Conservation (phyloP, 2,888 invertebrate genomes). For the Buathra laborator region DNA sequence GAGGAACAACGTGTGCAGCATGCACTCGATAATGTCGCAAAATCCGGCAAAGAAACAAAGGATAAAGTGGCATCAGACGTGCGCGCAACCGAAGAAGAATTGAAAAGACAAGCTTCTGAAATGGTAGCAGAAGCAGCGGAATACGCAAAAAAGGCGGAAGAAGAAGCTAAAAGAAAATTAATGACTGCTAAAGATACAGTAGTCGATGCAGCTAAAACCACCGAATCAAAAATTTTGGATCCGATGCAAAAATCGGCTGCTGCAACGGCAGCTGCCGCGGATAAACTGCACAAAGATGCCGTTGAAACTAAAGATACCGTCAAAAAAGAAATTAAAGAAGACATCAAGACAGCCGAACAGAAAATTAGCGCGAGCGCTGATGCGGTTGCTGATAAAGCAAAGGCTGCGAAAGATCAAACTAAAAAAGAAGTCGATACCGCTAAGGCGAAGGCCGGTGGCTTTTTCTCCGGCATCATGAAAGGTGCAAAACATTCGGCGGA, state of each 20-base stretch:
- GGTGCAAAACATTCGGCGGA: slow-evolving; percentile 73
- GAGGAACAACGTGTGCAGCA: slow-evolving; percentile 49
- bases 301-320: slow-evolving; percentile 83
- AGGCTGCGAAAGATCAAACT: slow-evolving; percentile 36
- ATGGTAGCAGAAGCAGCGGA: slow-evolving; percentile 41
- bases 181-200: slow-evolving; percentile 53
- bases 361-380: slow-evolving; percentile 66
- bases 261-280: slow-evolving; percentile 82
- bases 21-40: slow-evolving; percentile 52
- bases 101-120: slow-evolving; percentile 50
- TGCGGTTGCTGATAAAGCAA: slow-evolving; percentile 54
- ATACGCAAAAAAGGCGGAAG: slow-evolving; percentile 55
- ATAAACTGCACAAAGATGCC: slow-evolving; percentile 53
- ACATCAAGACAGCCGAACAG: slow-evolving; percentile 80
- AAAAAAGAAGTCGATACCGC: slow-evolving; percentile 69
- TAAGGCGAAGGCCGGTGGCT: slow-evolving; percentile 72
- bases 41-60: slow-evolving; percentile 64
- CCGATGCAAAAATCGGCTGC: slow-evolving; percentile 85
- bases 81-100: slow-evolving; percentile 52
- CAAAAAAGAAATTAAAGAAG: slow-evolving; percentile 83
- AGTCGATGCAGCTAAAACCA: slow-evolving; percentile 86
- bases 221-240: slow-evolving; percentile 84
- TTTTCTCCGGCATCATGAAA: slow-evolving; percentile 75
- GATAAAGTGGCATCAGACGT: slow-evolving; percentile 33
- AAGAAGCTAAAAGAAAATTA: slow-evolving; percentile 51